Conservation (phyloP, 2,888 invertebrate species). For the Nymphalis c-album region DNA sequence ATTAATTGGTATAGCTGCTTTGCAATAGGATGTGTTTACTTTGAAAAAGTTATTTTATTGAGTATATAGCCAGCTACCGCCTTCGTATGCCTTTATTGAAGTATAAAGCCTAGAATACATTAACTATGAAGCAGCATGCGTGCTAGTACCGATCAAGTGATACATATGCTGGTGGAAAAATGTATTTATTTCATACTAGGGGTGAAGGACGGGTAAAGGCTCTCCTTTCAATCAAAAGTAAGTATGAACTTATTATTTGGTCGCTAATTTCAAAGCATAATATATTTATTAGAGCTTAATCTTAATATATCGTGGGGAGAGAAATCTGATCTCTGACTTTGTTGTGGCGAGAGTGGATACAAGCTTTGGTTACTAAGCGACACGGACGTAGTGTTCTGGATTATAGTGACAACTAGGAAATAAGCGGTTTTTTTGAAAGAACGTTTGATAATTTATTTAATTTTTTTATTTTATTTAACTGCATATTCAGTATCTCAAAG, state of each 20-base stretch:
- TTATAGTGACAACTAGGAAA: background rate
- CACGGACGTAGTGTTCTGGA: constrained; percentile 11
- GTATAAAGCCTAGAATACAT: background rate
- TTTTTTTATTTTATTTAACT: background rate
- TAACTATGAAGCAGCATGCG: no score
- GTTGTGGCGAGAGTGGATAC: constrained; percentile 15
- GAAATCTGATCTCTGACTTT: constrained; percentile 13
- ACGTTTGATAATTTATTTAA: background rate
- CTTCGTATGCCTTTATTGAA: no score
- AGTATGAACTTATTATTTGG: no score
- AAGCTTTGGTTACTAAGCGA: constrained; percentile 11
- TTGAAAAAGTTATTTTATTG: background rate
- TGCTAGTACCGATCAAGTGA: no score
- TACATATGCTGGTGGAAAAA: no score
- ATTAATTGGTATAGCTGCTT: constrained; percentile 13
- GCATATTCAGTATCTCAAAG: background rate
- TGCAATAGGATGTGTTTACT: constrained; percentile 19
- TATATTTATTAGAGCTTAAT: background rate
- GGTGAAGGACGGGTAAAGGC: no score
- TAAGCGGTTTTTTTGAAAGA: background rate
- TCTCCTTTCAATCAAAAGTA: no score
- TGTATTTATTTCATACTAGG: no score
- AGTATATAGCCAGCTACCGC: background rate
- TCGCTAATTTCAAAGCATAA: background rate
- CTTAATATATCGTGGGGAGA: background rate